Percentiles rank a stretch among this genome's conserved stretches.
Conservation (phyloP, 2,113 vertebrate species). For the Circaetus gallicus region DNA sequence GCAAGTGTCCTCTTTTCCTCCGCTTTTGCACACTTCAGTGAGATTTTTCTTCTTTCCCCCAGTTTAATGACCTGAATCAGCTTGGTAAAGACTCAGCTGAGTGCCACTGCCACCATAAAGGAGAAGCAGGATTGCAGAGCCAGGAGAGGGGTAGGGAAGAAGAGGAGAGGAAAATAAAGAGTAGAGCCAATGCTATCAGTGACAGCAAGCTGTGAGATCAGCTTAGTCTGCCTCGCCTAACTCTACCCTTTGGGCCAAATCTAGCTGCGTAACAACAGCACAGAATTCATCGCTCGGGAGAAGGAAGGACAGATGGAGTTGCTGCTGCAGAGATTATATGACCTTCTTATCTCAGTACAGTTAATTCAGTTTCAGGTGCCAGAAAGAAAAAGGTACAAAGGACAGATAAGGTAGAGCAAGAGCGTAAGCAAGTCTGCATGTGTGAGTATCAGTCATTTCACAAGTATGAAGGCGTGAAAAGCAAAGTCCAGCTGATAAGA, state of each 20-base stretch:
- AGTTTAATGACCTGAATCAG: neutral
- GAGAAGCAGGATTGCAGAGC: neutral
- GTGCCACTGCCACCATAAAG: neutral
- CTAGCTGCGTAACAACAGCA: neutral
- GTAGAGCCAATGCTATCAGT: neutral
- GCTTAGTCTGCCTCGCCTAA: neutral
- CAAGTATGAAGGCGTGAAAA: neutral
- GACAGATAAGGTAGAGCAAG: neutral
- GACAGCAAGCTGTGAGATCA: neutral
- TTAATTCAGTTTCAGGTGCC: neutral
- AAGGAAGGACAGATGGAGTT: neutral
- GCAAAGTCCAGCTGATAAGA: neutral
- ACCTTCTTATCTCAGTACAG: neutral
- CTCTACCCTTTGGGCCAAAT: neutral
- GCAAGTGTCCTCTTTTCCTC: neutral
- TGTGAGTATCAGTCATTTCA: neutral
- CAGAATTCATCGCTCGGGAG: neutral
- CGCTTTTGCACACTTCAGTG: neutral
- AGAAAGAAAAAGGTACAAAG: neutral
- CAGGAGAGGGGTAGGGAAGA: neutral
- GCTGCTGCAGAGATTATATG: neutral
- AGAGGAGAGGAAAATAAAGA: neutral
- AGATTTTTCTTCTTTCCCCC: neutral
- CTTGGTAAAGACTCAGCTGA: neutral
- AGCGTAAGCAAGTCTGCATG: fast-evolving